Evolutionary conservation across 2,113 vertebrate genomes (phyloP).

Genomic region (Apistogramma diplotaenia): DNA sequence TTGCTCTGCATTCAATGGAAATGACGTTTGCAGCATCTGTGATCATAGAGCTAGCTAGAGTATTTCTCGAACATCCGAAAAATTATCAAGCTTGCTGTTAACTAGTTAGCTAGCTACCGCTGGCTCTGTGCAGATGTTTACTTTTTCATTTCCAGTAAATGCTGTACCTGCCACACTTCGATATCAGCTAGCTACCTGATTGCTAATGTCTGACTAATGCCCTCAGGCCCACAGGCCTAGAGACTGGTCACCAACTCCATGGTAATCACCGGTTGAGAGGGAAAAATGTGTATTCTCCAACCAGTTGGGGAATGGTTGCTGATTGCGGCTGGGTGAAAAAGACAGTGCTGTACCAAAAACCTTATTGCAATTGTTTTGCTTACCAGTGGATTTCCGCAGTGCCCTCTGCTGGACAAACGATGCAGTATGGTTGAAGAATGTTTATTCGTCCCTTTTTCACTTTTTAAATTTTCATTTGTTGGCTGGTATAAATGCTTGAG

Average conservation of each 20-base stretch:
- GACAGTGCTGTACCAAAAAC: too few relatives aligned
- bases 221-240: background rate
- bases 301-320: background rate
- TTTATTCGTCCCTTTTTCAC: background rate
- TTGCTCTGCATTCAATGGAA: background rate
- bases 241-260: background rate
- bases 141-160: background rate
- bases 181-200: background rate
- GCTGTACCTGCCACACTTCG: background rate
- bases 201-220: background rate
- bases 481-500: background rate
- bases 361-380: too few relatives aligned
- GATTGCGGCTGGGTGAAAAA: background rate
- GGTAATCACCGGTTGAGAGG: background rate
- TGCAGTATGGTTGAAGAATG: background rate
- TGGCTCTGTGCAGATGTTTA: background rate
- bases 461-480: too few relatives aligned
- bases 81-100: background rate
- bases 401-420: background rate
- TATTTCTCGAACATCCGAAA: background rate
- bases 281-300: background rate
- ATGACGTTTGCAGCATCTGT: background rate
- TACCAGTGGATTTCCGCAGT: too few relatives aligned
- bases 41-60: background rate
- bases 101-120: background rate